Evolutionary conservation across 2,888 invertebrate species (phyloP), one percentile per base, ranked within the genome.

Genomic region (Scaptomyza flava): DNA sequence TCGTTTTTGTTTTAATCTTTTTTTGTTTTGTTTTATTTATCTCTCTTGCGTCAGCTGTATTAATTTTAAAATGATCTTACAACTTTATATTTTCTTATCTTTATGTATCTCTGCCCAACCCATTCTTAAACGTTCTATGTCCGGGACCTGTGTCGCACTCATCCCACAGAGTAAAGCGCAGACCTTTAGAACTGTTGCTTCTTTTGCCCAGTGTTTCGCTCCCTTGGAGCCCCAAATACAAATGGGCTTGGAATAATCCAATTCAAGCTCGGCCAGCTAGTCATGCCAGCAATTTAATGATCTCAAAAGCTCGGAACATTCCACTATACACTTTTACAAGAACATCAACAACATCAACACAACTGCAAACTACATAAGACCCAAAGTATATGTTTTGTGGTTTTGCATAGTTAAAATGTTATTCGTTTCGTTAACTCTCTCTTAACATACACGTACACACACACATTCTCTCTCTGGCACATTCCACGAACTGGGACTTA

Each of bases 1-100:
- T 61, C 33, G 56, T 67, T 78, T 82, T 82, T 77, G 67, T 81
- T 79, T 81, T 63, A 46, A 57, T 65, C 66, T 68, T 59, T 33
- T 48, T n/a, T 60, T 64, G 54, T 59, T 52, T 62, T 33, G 59
- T 63, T 61, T 64, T 74, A 79, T 82, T 77, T 34, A 4, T 34
- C 17, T 50, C 57, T 69, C 38, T 62, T 64, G 67, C 23, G 20
- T 50, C 41, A 54, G 23, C 62, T 61, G 23, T 60, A 46, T 59
- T 51, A 36, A 27, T 27, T 27, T 27, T 2, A 3, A 3, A 23
- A 23, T 23, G 23, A 23, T 23, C 23, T 23, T 53, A 50, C 34
- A 23, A 20, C 45, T 42, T 50, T 56, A 47, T 67, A 61, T 53
- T 30, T 65, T 67, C 47, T 38, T 31, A 30, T 47, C 36, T 23